Percentiles rank a stretch among this genome's conserved stretches.
These are phyloP conservation scores for Sciurus carolinensis DNA, from an alignment of 2,797 vertebrate species.

Conservation along the genomic window DNA sequence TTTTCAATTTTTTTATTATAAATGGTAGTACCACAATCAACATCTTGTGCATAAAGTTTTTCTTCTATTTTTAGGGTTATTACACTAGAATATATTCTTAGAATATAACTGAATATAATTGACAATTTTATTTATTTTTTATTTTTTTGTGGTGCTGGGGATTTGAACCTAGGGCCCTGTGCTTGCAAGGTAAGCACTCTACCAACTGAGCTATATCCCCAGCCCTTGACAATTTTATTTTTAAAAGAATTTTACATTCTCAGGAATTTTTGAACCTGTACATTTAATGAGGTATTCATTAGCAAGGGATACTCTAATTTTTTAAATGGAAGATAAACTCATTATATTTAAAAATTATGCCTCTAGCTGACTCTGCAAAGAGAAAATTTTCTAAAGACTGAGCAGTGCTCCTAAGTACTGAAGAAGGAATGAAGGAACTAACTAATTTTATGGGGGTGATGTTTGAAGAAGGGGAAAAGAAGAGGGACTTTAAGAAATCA, in stretches of 20 bases:
- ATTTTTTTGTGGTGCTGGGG: no score
- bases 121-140: no score
- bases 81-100: not conserved
- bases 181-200: no score
- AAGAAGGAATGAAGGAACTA: not conserved
- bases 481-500: not conserved
- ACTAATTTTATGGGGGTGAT: not conserved
- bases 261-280: not conserved
- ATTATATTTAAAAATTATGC: conserved; percentile 6
- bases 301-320: not conserved
- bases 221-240: conserved; percentile 28
- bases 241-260: not conserved
- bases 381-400: not conserved
- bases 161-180: no score
- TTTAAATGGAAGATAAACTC: conserved; percentile 6
- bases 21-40: not conserved
- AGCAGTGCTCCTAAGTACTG: not conserved
- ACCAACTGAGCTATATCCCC: no score
- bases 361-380: not conserved
- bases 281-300: not conserved
- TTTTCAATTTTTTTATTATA: conserved; percentile 13
- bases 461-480: not conserved
- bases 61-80: not conserved
- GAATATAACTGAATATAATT: not conserved
- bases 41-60: not conserved